These are phyloP conservation scores for Sebastes iracundus DNA, from an alignment of 2,797 vertebrate genomes.

Conservation along the genomic window DNA sequence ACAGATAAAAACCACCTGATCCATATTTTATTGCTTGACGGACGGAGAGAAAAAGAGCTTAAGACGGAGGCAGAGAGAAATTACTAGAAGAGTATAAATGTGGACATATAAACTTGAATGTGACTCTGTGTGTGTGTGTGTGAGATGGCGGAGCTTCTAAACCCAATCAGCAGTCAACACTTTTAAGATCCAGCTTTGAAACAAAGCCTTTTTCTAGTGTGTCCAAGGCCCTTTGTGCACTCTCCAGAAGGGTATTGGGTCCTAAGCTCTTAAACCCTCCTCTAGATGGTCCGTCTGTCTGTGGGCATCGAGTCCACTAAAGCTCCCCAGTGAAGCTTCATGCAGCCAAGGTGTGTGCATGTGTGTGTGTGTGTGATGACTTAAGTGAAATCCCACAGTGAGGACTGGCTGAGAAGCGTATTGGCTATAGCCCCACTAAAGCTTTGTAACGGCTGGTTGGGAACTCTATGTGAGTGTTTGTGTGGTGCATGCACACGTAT, in stretches of 20 bases:
- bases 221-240: slow-evolving; percentile 52
- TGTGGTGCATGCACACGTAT: not conserved
- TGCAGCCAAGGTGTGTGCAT: slow-evolving; percentile 40
- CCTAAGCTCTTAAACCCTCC: slow-evolving; percentile 75
- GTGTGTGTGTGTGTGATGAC: slow-evolving; percentile 26
- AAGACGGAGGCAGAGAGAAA: not conserved
- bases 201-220: slow-evolving; percentile 39
- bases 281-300: slow-evolving; percentile 67
- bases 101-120: slow-evolving; percentile 2
- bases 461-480: slow-evolving; percentile 30
- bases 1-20: slow-evolving; percentile 45
- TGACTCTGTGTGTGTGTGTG: slow-evolving; percentile 14
- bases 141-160: not conserved
- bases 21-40: slow-evolving; percentile 39
- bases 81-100: not conserved
- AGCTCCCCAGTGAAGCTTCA: slow-evolving; percentile 52
- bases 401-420: slow-evolving; percentile 51
- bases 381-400: slow-evolving; percentile 57
- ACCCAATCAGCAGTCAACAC: slow-evolving; percentile 38
- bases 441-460: slow-evolving; percentile 58
- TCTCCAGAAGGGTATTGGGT: slow-evolving; percentile 68
- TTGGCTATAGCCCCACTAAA: slow-evolving; percentile 53
- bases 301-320: slow-evolving; percentile 59
- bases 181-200: slow-evolving; percentile 45
- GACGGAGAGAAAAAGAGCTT: not conserved